Evolutionary conservation across 2,888 invertebrate genomes (phyloP), one percentile per base, ranked within the genome.

Genomic region (Scotopteryx bipunctaria): DNA sequence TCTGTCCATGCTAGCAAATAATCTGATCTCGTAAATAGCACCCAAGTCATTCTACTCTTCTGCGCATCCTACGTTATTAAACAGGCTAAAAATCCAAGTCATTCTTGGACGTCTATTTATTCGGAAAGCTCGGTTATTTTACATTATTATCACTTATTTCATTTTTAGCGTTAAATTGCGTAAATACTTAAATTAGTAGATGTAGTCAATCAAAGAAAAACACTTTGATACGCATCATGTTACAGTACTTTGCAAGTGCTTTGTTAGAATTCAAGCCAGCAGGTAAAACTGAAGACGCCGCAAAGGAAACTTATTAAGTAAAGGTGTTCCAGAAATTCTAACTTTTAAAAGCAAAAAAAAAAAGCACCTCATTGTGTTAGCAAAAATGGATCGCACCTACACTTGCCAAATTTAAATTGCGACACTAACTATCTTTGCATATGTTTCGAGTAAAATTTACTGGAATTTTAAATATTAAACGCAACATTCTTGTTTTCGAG

Each of bases 21-120:
- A 45, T 52, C 42, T 41, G 35, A 49, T 49, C 42, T 21, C 42
- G 45, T 23, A 29, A 43, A 45, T 35, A 8, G 16, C 27, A 16
- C 27, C 8, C 27, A 19, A 19, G 4, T 19, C 6, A 19, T 4
- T 2, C 5, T n/a, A n/a, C n/a, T n/a, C n/a, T n/a, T n/a, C n/a
- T n/a, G n/a, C 5, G 9, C 47, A 31, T 41, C 25, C 38, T 43
- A 31, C 27, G 43, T 21, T 35, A 47, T 38, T 27, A 6, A 9
- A 11, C 15, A 15, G n/a, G 11, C 9, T n/a, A n/a, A n/a, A n/a
- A n/a, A n/a, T n/a, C n/a, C n/a, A n/a, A n/a, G n/a, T n/a, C n/a
- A n/a, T n/a, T n/a, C n/a, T n/a, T n/a, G n/a, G n/a, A n/a, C n/a
- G n/a, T n/a, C n/a, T n/a, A n/a, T n/a, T n/a, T n/a, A n/a, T n/a